Evolutionary conservation across 2,888 invertebrate species (phyloP), one percentile per base, ranked within the genome.

Genomic region (Thyatira batis): DNA sequence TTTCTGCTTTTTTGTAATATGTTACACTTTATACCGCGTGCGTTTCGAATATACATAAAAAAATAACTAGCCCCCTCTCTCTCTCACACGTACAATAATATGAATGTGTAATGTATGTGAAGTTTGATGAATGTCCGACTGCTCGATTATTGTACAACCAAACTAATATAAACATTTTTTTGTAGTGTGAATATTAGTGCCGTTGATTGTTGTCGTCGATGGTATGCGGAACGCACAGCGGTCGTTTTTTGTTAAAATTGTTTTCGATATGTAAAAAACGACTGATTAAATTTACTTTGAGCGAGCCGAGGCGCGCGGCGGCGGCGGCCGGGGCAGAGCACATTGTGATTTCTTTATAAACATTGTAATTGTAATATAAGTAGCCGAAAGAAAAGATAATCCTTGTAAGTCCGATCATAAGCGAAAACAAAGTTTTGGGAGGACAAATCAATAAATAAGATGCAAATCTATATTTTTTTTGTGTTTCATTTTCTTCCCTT

Each of bases 261-360:
- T 83, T 78, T 77, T 80, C 77, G 78, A 78, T 84, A 77, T 82
- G 82, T 85, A 84, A 80, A 48, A 85, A 87, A 82, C 85, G 89
- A 89, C 88, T 88, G 88, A 88, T 84, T 88, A 87, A 82, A 81
- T 81, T 86, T 80, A 86, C 80, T 79, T 81, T 77, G 73, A 65
- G 76, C 71, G 71, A 66, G 70, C 17, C 39, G 70, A 63, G 70
- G 62, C 69, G 69, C 60, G 73, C 66, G 71, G 67, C 67, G 69
- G 74, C 73, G 73, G 73, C 78, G 76, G 71, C 76, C 79, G 76
- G 74, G 74, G 71, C 72, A 69, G 67, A 59, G 69, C 78, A 82
- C 83, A 86, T 84, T 92, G 91, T 92, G 91, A 92, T 92, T 92
- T 92, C 89, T 90, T 89, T 90, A 89, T 90, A 90, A 85, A 78